Percentiles rank a stretch among this genome's conserved stretches.
These are phyloP conservation scores for Achatina immaculata DNA, from an alignment of 1,140 invertebrate genomes.

Conservation along the genomic window DNA sequence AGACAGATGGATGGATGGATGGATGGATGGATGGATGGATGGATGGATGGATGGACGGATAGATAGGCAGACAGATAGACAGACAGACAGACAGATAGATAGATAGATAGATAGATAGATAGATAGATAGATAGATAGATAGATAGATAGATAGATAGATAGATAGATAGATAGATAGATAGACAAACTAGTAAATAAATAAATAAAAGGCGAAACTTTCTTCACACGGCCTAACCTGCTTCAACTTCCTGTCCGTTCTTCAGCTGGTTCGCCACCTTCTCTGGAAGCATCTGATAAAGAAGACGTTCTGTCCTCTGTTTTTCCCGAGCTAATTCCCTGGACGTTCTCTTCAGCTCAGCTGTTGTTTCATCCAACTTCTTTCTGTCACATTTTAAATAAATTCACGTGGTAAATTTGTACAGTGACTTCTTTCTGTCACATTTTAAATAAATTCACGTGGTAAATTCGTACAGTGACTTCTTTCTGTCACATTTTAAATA, in stretches of 20 bases:
- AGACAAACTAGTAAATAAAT: not conserved
- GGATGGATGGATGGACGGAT: not conserved
- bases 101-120: conserved; percentile 2
- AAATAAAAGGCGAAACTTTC: not conserved
- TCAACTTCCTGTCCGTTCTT: conserved; percentile 10
- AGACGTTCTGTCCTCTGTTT: conserved; percentile 71
- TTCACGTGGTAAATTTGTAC: no score
- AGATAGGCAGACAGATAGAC: not conserved
- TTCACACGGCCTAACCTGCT: not conserved
- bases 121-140: conserved; percentile 18
- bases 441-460: no score
- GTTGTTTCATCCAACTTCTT: conserved; percentile 72
- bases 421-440: no score
- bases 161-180: not conserved
- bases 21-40: not conserved
- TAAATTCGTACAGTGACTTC: no score
- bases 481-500: no score
- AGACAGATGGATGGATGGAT: not conserved
- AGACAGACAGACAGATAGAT: not conserved
- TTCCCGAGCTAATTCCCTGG: conserved; percentile 68
- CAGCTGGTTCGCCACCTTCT: conserved; percentile 45
- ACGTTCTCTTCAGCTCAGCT: conserved; percentile 68
- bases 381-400: conserved; percentile 46
- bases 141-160: not conserved
- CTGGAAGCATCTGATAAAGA: conserved; percentile 70